These are phyloP conservation scores for Drosophila flavopinicola DNA, from an alignment of 2,888 invertebrate species.

Conservation along the genomic window DNA sequence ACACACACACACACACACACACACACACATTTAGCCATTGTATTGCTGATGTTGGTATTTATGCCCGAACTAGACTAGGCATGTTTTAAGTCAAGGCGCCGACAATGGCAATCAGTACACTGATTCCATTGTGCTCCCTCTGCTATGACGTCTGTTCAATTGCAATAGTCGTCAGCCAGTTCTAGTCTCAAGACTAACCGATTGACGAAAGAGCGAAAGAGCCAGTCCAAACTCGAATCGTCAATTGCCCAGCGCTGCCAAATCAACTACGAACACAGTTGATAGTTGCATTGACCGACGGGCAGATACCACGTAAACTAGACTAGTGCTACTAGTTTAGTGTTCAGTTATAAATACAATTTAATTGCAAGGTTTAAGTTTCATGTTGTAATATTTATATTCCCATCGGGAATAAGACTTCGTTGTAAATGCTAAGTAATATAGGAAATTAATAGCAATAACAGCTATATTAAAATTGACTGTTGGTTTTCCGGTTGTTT, in stretches of 20 bases:
- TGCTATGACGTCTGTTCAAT: slow-evolving; percentile 49
- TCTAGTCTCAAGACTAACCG: slow-evolving; percentile 41
- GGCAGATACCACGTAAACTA: neutral
- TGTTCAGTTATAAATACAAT: neutral
- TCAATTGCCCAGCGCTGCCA: slow-evolving; percentile 56
- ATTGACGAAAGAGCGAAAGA: slow-evolving; percentile 61
- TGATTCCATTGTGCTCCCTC: slow-evolving; percentile 36
- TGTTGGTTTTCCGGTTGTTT: too few species aligned
- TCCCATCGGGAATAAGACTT: too few species aligned
- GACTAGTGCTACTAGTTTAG: too few species aligned
- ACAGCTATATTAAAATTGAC: too few species aligned
- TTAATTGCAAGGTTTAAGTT: too few species aligned
- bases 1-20: slow-evolving; percentile 39
- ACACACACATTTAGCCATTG: slow-evolving; percentile 34
- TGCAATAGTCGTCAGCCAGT: slow-evolving; percentile 16
- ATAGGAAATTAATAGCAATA: too few species aligned
- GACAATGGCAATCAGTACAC: slow-evolving; percentile 46
- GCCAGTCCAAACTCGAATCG: slow-evolving; percentile 35
- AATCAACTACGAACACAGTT: neutral
- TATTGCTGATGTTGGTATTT: slow-evolving; percentile 28
- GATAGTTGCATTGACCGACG: neutral
- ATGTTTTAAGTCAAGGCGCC: slow-evolving; percentile 37
- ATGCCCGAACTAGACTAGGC: slow-evolving; percentile 41
- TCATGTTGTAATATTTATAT: too few species aligned
- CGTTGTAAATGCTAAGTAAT: too few species aligned